Base-by-base conservation (phyloP, 2,113 vertebrate species). In the Mirza zaza region DNA sequence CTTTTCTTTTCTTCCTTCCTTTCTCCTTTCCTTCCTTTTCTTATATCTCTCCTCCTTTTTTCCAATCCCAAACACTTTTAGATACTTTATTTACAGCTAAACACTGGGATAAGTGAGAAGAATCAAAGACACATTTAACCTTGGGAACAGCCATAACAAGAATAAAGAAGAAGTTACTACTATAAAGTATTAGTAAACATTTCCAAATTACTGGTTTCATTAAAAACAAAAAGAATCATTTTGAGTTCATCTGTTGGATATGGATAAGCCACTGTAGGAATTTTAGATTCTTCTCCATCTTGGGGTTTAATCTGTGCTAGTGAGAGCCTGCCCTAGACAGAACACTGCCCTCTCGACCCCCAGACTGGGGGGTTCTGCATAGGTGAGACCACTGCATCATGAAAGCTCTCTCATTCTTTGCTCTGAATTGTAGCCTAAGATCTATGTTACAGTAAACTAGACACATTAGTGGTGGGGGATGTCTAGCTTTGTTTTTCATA, bases 121-220 rank as follows among this genome's bases (percentile, higher is more conserved):
- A 63, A 1, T 80, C n/a, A 94, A 92, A 80, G 42, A 77, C 25
- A 77, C 59, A 70, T 94, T 91, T 59, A 92, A 80, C 52, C 34
- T 88, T 29, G 10, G 29, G 50, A 77, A 87, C 80, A 87, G 59
- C 1, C 23, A 17, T 36, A 75, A 36, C 15, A 57, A 91, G 32
- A 90, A 75, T 45, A 57, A 75, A 34, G 17, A 34, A 87, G 63
- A 42, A 65, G 18, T 36, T 11, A 13, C 15, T 50, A 3, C 17
- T 15, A 29, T 80, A n/a, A 63, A 83, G 14, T 48, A 50, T 90
- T 63, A 88, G 59, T 57, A 81, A 76, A 75, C 18, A 45, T 80
- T 94, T 90, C 7, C 15, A 36, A 79, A 82, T 86, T 18, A 32
- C 42, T 70, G 17, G 32, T 80, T 71, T 93, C 20, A 32, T 57